A percentile compares a stretch with the other conserved stretches of the same genome.
phyloP scores from a whole-genome alignment of 1,140 invertebrate species.

The Akabosia matsudoensis region DNA sequence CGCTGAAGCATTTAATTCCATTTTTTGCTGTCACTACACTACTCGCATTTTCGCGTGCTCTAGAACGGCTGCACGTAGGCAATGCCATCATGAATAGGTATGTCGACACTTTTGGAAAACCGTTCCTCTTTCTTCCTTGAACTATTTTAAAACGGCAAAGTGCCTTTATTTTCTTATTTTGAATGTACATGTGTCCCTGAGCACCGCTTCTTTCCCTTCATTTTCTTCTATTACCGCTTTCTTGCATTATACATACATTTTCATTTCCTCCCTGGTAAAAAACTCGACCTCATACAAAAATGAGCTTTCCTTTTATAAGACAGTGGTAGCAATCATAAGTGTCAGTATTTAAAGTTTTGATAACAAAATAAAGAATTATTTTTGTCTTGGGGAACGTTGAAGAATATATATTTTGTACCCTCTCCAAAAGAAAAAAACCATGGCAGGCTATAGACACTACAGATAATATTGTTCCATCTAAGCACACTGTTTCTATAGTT shows the following conservation, averaged over 20 bases:
- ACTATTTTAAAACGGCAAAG: background rate
- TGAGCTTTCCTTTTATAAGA: background rate
- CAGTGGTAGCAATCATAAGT: background rate
- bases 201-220: background rate
- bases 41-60: too few relatives aligned
- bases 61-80: too few relatives aligned
- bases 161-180: background rate
- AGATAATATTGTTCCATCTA: too few relatives aligned
- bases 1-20: too few relatives aligned
- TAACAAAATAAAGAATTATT: too few relatives aligned
- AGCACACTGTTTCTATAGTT: too few relatives aligned
- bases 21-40: too few relatives aligned
- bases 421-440: background rate
- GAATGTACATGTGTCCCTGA: background rate
- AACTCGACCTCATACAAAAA: background rate
- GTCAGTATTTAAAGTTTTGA: too few relatives aligned
- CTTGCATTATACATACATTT: background rate
- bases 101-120: constrained; percentile 16
- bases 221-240: background rate
- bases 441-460: too few relatives aligned
- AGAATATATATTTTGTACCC: too few relatives aligned
- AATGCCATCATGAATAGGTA: constrained; percentile 5
- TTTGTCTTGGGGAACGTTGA: too few relatives aligned
- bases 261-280: background rate
- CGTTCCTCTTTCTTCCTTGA: background rate